Conservation (phyloP, 1,140 invertebrate genomes). For the Drosophila neocordata region DNA sequence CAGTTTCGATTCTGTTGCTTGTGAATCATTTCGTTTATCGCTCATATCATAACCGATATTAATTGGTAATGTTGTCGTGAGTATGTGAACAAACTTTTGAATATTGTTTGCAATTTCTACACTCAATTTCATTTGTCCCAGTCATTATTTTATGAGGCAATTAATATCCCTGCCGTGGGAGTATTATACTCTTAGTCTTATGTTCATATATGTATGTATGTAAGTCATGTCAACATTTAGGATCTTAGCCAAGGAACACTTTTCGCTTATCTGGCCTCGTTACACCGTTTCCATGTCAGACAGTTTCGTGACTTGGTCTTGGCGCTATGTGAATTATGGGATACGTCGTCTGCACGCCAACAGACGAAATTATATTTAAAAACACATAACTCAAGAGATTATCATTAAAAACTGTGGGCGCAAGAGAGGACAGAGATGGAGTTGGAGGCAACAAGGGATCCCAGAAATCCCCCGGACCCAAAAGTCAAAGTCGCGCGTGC, state of each 20-base stretch:
- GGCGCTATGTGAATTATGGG: slow-evolving; percentile 77
- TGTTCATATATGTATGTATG: slow-evolving; percentile 2
- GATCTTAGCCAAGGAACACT: slow-evolving; percentile 18
- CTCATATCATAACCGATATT: no score
- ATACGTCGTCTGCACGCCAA: slow-evolving; percentile 75
- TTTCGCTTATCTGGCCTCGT: neutral
- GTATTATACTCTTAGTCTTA: slow-evolving; percentile 21
- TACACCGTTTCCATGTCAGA: slow-evolving; percentile 34
- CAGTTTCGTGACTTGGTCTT: slow-evolving; percentile 75
- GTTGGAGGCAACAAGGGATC: slow-evolving; percentile 9
- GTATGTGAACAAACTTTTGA: neutral
- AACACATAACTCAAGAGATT: slow-evolving; percentile 82
- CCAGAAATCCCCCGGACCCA: slow-evolving; percentile 28
- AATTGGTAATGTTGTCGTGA: no score
- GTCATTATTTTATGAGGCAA: slow-evolving; percentile 73
- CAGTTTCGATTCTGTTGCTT: no score
- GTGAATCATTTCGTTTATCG: no score
- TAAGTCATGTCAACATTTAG: slow-evolving; percentile 56
- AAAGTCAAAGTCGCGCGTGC: slow-evolving; percentile 56
- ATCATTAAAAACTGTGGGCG: slow-evolving; percentile 82
- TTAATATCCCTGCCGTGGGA: slow-evolving; percentile 69
- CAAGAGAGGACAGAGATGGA: slow-evolving; percentile 12
- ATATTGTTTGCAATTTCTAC: neutral
- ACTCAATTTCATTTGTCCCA: slow-evolving; percentile 1
- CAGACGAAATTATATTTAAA: slow-evolving; percentile 82